phyloP scores from a whole-genome alignment of 2,888 invertebrate species.

The Meiosimyza platycephala region DNA sequence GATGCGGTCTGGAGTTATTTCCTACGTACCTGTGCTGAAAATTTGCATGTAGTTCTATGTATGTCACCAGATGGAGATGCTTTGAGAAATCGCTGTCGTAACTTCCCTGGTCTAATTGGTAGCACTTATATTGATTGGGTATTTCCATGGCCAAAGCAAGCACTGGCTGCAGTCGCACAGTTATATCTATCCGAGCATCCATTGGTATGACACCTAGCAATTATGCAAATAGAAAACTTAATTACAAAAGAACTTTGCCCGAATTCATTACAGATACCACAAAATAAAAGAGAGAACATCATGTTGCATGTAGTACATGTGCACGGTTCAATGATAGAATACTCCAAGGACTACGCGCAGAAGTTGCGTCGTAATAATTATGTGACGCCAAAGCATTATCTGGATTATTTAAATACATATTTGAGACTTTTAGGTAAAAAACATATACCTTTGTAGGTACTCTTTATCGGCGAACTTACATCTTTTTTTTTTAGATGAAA shows the following conservation, averaged over 20 bases:
- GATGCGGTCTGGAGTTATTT: conserved; percentile 91
- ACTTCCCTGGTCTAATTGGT: conserved; percentile 92
- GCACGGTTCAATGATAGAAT: conserved; percentile 79
- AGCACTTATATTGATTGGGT: conserved; percentile 95
- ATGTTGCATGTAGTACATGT: conserved; percentile 89
- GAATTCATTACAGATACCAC: conserved; percentile 71
- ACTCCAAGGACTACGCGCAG: conserved; percentile 78
- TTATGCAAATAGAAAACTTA: too few relatives aligned
- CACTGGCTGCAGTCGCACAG: conserved; percentile 86
- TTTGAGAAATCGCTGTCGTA: conserved; percentile 85
- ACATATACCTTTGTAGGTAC: too few relatives aligned
- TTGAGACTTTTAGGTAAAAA: conserved; percentile 75
- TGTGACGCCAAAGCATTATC: conserved; percentile 92
- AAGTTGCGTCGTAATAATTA: conserved; percentile 85
- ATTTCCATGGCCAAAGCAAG: conserved; percentile 93
- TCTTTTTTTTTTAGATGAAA: conserved; percentile 55
- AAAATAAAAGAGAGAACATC: conserved; percentile 75
- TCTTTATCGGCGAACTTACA: not conserved
- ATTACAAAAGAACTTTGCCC: not conserved
- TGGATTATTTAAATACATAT: conserved; percentile 87
- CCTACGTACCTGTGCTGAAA: conserved; percentile 79
- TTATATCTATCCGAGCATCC: conserved; percentile 82
- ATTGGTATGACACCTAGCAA: conserved; percentile 60
- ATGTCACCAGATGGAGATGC: conserved; percentile 91
- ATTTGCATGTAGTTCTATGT: conserved; percentile 89